A percentile compares a stretch with the other conserved stretches of the same genome.
Conservation (phyloP, 2,888 invertebrate genomes). For the Lochmaea capreae region DNA sequence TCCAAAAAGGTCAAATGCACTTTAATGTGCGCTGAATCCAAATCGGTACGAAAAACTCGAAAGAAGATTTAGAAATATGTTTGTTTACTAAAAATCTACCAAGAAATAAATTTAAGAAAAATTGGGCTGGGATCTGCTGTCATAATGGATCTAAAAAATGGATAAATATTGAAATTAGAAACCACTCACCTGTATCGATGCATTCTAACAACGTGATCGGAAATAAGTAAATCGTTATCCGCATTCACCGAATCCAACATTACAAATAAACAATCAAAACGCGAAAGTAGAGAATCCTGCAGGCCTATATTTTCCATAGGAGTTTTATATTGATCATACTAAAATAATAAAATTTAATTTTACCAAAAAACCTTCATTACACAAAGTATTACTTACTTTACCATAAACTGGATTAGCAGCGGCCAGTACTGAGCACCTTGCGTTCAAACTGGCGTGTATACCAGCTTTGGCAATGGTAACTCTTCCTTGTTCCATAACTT, state of each 20-base stretch:
- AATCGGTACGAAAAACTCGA: too few relatives aligned
- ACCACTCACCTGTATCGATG: constrained; percentile 84
- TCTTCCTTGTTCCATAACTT: constrained; percentile 99
- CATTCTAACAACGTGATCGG: constrained; percentile 97
- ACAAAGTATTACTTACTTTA: constrained; percentile 70
- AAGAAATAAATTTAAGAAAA: too few relatives aligned
- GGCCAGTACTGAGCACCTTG: constrained; percentile 96
- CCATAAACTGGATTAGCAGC: constrained; percentile 99
- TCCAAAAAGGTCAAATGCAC: too few relatives aligned
- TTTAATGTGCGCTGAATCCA: too few relatives aligned
- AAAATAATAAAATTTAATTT: constrained; percentile 53
- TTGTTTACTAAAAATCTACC: too few relatives aligned
- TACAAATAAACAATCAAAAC: constrained; percentile 98
- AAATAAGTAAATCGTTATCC: constrained; percentile 90
- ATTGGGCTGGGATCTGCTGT: too few relatives aligned
- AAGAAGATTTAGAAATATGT: too few relatives aligned
- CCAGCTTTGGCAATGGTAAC: constrained; percentile 99
- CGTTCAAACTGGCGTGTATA: constrained; percentile 97
- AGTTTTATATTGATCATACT: constrained; percentile 99
- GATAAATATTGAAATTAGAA: too few relatives aligned
- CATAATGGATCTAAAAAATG: too few relatives aligned
- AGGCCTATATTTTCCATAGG: constrained; percentile 99
- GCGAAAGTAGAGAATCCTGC: constrained; percentile 95
- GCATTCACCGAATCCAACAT: constrained; percentile 94
- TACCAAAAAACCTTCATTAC: not conserved